phyloP scores from a whole-genome alignment of 1,140 invertebrate species.

The Pygmarrhopalites habei region DNA sequence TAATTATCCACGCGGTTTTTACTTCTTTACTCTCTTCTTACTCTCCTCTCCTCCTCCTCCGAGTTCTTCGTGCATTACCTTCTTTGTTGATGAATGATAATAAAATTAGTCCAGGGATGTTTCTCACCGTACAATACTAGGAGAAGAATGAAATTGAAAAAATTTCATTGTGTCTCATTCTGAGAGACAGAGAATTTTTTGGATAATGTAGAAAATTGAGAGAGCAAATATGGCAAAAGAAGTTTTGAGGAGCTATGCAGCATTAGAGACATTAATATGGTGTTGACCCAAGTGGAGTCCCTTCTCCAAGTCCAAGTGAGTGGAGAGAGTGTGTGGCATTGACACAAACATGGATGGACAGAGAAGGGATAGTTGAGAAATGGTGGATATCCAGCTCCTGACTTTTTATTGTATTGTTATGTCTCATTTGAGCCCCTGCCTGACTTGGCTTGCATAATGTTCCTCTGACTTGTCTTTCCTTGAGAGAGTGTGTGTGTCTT shows the following conservation, averaged over 20 bases:
- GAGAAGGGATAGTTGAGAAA: not conserved
- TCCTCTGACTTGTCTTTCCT: not conserved
- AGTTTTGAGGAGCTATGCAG: not conserved
- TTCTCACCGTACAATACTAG: not conserved
- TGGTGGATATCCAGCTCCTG: not conserved
- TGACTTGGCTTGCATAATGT: not conserved
- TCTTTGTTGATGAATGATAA: not conserved
- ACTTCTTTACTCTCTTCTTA: no score
- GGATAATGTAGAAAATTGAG: not conserved
- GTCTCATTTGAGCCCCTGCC: not conserved
- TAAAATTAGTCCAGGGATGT: not conserved
- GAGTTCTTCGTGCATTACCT: no score
- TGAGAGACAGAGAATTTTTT: not conserved
- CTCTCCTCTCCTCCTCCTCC: no score
- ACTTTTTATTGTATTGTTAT: not conserved
- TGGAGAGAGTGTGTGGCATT: not conserved
- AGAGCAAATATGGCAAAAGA: not conserved
- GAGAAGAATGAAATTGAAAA: not conserved
- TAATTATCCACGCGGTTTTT: no score
- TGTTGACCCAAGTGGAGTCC: not conserved
- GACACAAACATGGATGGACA: not conserved
- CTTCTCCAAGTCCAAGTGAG: not conserved
- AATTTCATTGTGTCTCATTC: not conserved
- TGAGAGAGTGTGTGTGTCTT: not conserved
- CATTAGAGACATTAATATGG: no score